Evolutionary conservation across 2,113 vertebrate species (phyloP), one percentile per base, ranked within the genome.

Genomic region (Rynchops niger): DNA sequence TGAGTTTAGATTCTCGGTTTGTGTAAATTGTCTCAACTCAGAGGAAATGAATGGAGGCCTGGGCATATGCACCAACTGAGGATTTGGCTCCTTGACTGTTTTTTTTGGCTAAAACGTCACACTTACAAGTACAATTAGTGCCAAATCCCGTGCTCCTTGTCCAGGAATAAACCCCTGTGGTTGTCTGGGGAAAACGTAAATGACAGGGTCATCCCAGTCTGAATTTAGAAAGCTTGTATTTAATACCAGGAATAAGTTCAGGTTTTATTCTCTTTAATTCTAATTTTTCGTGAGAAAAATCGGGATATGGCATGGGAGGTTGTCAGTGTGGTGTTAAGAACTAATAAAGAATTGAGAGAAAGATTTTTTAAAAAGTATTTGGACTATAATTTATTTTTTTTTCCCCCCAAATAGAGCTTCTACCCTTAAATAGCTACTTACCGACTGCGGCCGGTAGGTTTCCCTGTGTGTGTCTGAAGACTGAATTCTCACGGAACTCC

Each of bases 251-350:
- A 59, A 12, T 36, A 58, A 81, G 13, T 79, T 65, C 62, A 77
- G 42, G 15, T 8, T 91, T 91, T 79, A 43, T 73, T 82, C 50
- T 74, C 62, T 87, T 49, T 34, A 56, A 73, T 95, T 95, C 78
- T 40, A 66, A 9, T 71, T 90, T 93, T 93, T 83, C 21, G 5
- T 45, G 73, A 87, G 67, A 63, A 94, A 74, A 71, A 76, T 78
- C 18, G 45, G 40, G 22, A 15, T 71, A 8, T 26, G 23, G 82
- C 40, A 4, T 23, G 47, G 70, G 55, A 56, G 21, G 42, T 49
- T 84, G 47, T 62, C 65, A 40, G 47, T 26, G 50, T 58, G 63
- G n/a, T 56, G 32, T 7, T 82, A 38, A 82, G 45, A 94, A 36
- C 69, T 79, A 76, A 45, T n/a, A 19, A 78, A 82, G 43, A 82